Conservation (phyloP, 2,113 vertebrate genomes). For the Phylloscopus whistleri region DNA sequence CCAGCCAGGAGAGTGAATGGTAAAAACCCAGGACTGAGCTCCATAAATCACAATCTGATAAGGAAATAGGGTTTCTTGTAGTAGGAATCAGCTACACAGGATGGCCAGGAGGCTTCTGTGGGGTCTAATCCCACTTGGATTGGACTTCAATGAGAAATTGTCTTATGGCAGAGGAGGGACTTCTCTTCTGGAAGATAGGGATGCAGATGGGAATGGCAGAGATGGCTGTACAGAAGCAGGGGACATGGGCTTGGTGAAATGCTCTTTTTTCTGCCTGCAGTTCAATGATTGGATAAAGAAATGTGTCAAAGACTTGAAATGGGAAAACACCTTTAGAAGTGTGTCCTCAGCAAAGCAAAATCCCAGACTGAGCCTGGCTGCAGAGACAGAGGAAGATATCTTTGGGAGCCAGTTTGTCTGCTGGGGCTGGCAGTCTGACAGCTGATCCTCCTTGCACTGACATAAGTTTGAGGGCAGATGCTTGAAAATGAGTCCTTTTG, state of each 20-base stretch:
- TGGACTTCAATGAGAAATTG: not conserved
- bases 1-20: not conserved
- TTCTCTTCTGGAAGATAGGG: not conserved
- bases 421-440: not conserved
- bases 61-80: not conserved
- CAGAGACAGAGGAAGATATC: not conserved
- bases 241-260: not conserved
- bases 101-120: not conserved
- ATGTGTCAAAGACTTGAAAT: not conserved
- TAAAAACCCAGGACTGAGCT: conserved; percentile 2
- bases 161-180: not conserved
- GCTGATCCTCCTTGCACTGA: not conserved
- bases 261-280: not conserved
- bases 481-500: conserved; percentile 1
- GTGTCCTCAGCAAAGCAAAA: not conserved
- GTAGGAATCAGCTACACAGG: not conserved
- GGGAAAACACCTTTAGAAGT: not conserved
- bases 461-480: conserved; percentile 13
- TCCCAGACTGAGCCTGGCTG: not conserved
- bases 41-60: not conserved
- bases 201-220: not conserved
- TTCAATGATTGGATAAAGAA: not conserved
- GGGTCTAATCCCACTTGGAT: not conserved
- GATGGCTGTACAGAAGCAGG: not conserved
- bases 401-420: conserved; percentile 8